Conservation (phyloP, 2,888 invertebrate species). For the Limnephilus marmoratus region DNA sequence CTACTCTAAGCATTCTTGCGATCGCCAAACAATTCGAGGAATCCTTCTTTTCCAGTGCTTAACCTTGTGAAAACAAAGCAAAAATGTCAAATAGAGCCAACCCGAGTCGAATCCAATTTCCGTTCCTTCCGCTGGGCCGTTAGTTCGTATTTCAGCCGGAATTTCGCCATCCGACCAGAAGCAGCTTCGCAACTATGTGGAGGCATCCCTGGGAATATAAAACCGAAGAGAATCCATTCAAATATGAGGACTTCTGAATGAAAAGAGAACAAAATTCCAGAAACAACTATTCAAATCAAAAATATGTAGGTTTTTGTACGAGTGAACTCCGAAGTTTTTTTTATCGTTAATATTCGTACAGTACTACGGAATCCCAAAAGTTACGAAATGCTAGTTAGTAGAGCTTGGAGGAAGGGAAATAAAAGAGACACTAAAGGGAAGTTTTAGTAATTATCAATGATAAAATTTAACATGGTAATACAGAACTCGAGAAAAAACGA, state of each 20-base stretch:
- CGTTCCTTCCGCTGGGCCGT: constrained; percentile 39
- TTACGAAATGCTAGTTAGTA: too few relatives aligned
- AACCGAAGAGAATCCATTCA: background rate
- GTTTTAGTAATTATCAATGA: too few relatives aligned
- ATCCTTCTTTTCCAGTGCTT: constrained; percentile 12
- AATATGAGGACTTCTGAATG: background rate
- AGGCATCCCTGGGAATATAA: background rate
- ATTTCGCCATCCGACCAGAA: constrained; percentile 17
- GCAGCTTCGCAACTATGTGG: constrained; percentile 24
- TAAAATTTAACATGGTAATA: too few relatives aligned
- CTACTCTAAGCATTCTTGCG: background rate
- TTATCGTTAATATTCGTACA: too few relatives aligned
- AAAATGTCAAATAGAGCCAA: constrained; percentile 20
- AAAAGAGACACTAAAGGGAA: too few relatives aligned
- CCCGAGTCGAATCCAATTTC: constrained; percentile 37
- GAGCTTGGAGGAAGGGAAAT: too few relatives aligned
- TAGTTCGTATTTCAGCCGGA: constrained; percentile 36
- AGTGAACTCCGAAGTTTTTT: too few relatives aligned
- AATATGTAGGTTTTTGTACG: too few relatives aligned
- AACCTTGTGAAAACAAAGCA: background rate
- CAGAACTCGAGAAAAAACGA: too few relatives aligned
- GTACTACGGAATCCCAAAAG: too few relatives aligned
- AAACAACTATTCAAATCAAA: background rate
- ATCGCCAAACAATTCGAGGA: background rate
- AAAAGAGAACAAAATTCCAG: background rate